A percentile compares a stretch with the other conserved stretches of the same genome.
Evolutionary conservation across 1,140 invertebrate genomes (phyloP).

Genomic region (Solenopsis invicta): DNA sequence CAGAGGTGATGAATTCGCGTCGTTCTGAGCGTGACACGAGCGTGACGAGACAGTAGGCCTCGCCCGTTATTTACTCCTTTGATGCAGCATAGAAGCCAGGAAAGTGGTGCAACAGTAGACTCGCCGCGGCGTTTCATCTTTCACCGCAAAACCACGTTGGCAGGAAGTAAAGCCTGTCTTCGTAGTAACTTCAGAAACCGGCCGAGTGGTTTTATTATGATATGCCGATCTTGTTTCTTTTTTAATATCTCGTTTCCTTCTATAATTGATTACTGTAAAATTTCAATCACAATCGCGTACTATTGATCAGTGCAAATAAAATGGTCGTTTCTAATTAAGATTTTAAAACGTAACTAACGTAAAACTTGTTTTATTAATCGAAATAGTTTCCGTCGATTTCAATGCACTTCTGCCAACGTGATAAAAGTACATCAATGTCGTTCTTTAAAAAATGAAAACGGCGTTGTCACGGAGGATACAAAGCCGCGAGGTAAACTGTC

Average conservation of each 20-base stretch:
- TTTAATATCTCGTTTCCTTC: background rate
- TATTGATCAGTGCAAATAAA: too few relatives aligned
- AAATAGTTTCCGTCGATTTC: too few relatives aligned
- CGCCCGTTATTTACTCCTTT: constrained; percentile 71
- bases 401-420: too few relatives aligned
- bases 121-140: constrained; percentile 73
- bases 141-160: constrained; percentile 73
- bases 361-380: too few relatives aligned
- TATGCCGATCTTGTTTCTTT: constrained; percentile 5
- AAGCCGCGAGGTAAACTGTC: too few relatives aligned
- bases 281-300: background rate
- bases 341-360: too few relatives aligned
- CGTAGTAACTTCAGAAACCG: constrained; percentile 61
- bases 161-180: constrained; percentile 71
- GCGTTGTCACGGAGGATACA: too few relatives aligned
- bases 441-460: too few relatives aligned
- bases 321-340: too few relatives aligned
- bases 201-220: constrained; percentile 55
- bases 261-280: background rate
- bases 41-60: constrained; percentile 40
- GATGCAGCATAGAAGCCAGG: constrained; percentile 71
- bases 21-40: constrained; percentile 46
- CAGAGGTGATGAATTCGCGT: constrained; percentile 21
- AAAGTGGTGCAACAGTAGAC: constrained; percentile 73
- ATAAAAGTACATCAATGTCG: too few relatives aligned